A percentile compares a stretch with the other conserved stretches of the same genome.
Evolutionary conservation across 2,888 invertebrate species (phyloP).

Genomic region (Limnephilus auricula): DNA sequence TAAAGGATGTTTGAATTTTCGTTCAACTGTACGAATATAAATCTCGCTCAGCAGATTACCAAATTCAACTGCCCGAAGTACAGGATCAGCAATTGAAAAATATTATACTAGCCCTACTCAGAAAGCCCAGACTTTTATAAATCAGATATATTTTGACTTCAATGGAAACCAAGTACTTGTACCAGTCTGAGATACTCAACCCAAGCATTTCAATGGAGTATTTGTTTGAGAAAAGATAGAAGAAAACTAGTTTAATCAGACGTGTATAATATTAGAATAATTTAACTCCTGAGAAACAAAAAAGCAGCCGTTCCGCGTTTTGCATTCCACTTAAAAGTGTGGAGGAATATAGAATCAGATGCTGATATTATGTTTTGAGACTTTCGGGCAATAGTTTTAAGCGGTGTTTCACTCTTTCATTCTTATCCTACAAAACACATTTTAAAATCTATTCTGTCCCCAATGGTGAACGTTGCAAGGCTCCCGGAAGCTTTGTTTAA

Average conservation of each 20-base stretch:
- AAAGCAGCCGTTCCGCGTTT: background rate
- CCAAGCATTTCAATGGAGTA: background rate
- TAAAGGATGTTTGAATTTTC: background rate
- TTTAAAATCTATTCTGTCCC: too few relatives aligned
- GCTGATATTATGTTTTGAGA: too few relatives aligned
- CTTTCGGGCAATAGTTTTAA: too few relatives aligned
- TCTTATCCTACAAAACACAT: too few relatives aligned
- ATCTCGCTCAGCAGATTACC: background rate
- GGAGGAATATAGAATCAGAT: too few relatives aligned
- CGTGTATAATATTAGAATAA: background rate
- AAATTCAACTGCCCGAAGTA: background rate
- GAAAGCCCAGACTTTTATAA: background rate
- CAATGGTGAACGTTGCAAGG: too few relatives aligned
- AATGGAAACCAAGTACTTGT: background rate
- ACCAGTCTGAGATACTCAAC: background rate
- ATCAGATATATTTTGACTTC: too few relatives aligned
- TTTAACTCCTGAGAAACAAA: background rate
- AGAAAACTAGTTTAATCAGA: background rate
- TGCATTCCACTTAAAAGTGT: background rate
- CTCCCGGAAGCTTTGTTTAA: too few relatives aligned
- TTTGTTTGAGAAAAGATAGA: background rate
- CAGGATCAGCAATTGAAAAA: background rate
- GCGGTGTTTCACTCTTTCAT: too few relatives aligned
- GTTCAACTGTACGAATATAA: background rate
- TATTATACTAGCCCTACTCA: background rate